These are phyloP conservation scores for Leucophenga montana DNA, from an alignment of 2,888 invertebrate species.

Conservation along the genomic window DNA sequence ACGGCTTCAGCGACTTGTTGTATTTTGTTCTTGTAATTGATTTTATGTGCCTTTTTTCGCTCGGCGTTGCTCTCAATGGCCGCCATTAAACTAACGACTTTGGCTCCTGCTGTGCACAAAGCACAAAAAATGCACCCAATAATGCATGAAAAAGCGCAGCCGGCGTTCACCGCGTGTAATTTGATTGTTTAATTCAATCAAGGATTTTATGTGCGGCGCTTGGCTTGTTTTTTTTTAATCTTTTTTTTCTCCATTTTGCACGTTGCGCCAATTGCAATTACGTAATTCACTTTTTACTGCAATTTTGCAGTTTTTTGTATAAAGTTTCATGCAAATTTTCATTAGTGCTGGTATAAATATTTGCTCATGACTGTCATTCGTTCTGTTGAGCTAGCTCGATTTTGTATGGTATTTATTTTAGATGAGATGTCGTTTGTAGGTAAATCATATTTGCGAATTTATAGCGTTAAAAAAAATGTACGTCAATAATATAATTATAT, in stretches of 20 bases:
- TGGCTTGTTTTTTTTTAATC: not conserved
- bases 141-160: not conserved
- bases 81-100: constrained; percentile 25
- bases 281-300: not conserved
- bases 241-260: constrained; percentile 7
- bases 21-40: constrained; percentile 11
- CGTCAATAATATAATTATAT: too few species aligned
- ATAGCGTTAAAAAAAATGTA: too few species aligned
- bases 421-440: too few species aligned
- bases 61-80: not conserved
- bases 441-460: too few species aligned
- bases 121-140: constrained; percentile 14
- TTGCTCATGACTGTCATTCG: constrained; percentile 5
- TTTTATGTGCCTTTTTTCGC: constrained; percentile 16
- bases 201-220: constrained; percentile 16
- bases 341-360: constrained; percentile 4
- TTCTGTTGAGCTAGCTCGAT: constrained; percentile 12
- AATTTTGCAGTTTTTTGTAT: not conserved
- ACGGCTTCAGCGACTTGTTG: not conserved
- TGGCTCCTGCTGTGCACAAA: constrained; percentile 11
- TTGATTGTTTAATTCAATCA: constrained; percentile 34
- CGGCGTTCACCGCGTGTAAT: constrained; percentile 11
- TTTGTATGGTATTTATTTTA: not conserved
- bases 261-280: constrained; percentile 11
- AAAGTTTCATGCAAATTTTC: not conserved